Evolutionary conservation across 2,888 invertebrate genomes (phyloP).

Genomic region (Proisotoma minuta): DNA sequence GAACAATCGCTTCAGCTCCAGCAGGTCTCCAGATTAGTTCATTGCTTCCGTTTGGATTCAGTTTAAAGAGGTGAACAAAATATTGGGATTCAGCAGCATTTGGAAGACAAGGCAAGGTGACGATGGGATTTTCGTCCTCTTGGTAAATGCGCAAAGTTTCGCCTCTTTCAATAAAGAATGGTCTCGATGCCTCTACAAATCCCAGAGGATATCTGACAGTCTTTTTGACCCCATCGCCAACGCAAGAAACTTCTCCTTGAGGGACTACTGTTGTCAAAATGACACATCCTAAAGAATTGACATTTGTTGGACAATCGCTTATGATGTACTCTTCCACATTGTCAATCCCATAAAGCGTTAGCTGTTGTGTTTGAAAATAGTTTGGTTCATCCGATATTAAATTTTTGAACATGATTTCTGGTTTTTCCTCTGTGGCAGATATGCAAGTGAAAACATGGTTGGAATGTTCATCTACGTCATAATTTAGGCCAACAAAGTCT

Average conservation of each 20-base stretch:
- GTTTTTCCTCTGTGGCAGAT: constrained; percentile 18
- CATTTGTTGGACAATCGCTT: neutral
- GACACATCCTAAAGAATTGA: constrained; percentile 18
- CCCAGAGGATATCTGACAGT: constrained; percentile 28
- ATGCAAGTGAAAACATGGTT: constrained; percentile 32
- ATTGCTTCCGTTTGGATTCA: neutral
- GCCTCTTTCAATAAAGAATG: constrained; percentile 37
- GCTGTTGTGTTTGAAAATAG: too few species aligned
- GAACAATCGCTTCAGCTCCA: neutral
- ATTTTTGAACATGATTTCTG: constrained; percentile 20
- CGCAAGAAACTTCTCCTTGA: constrained; percentile 27
- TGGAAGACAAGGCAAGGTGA: constrained; percentile 27
- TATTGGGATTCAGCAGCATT: constrained; percentile 23
- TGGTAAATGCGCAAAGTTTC: constrained; percentile 13
- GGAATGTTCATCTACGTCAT: constrained; percentile 24
- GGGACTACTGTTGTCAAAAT: constrained; percentile 29
- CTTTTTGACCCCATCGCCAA: constrained; percentile 34
- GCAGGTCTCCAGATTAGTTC: neutral
- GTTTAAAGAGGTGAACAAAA: constrained; percentile 30
- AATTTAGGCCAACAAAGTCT: constrained; percentile 26
- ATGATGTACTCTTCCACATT: too few species aligned
- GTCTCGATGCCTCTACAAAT: constrained; percentile 18
- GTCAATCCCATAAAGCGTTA: too few species aligned
- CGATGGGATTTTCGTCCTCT: constrained; percentile 11
- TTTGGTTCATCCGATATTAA: constrained; percentile 17